Base-by-base conservation (phyloP, 2,113 vertebrate species). In the Sylvia atricapilla region DNA sequence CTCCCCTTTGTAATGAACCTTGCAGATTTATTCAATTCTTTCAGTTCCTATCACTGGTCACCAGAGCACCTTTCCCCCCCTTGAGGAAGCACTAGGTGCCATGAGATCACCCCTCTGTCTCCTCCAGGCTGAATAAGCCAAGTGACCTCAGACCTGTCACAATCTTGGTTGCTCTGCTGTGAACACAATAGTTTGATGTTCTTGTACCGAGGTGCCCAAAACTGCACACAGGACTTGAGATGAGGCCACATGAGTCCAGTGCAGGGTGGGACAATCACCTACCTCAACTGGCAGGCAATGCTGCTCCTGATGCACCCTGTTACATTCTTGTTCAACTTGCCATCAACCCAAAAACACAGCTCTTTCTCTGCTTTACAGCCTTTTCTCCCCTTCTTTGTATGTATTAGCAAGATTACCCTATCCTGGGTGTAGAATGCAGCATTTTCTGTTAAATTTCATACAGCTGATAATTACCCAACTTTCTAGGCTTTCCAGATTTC, bases 251-350 rank as follows among this genome's bases (percentile, higher is more conserved):
- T 0, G 2, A 47, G 8, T 6, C 11, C 25, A 37, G 47, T 9
- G 21, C 7, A 33, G n/a, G 2, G 21, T 44, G 35, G 21, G 18
- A 59, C 35, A 47, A 47, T 56, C 41, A 10, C 10, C 9, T 55
- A 3, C 31, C 49, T 68, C 0, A 0, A 20, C 6, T 3, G 2
- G 17, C 15, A 7, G 24, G 13, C 0, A 0, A 8, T 78, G 49
- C 19, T 50, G 19, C 2, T 25, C 11, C 41, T 10, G 37, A 64
- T 41, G 70, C 15, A 47, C 7, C 2, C 8, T 22, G 3, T 13
- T 82, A 21, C 24, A 10, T 8, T 55, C 11, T 17, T 39, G 41
- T 73, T 66, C 25, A 44, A 15, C 15, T 46, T 47, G 9, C 15
- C n/a, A 46, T 28, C 23, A 52, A 25, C 10, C 10, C 43, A 56